These are phyloP conservation scores for Tenthredo livida DNA, from an alignment of 2,888 invertebrate species.

Conservation along the genomic window DNA sequence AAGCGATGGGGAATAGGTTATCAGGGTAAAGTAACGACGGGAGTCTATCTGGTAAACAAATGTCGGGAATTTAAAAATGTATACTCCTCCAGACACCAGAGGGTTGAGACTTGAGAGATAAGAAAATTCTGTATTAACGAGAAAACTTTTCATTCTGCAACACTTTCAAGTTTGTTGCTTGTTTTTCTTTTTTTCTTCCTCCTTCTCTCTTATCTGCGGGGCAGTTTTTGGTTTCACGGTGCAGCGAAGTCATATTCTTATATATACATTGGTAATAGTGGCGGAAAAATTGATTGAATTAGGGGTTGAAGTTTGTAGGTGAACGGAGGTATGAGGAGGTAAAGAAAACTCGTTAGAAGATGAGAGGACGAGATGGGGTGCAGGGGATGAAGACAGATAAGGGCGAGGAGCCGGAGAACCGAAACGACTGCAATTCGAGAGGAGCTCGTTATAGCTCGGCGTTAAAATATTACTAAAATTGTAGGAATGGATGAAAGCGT, in stretches of 20 bases:
- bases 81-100: neutral
- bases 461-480: constrained; percentile 44
- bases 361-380: neutral
- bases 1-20: constrained; percentile 50
- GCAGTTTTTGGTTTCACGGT: neutral
- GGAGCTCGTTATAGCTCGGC: constrained; percentile 36
- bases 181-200: neutral
- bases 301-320: constrained; percentile 21
- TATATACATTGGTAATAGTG: too few relatives aligned
- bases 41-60: constrained; percentile 33
- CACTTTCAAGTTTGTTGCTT: neutral
- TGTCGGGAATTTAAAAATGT: constrained; percentile 15
- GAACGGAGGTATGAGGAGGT: neutral
- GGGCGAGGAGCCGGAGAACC: neutral
- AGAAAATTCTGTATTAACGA: constrained; percentile 32
- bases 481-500: constrained; percentile 44
- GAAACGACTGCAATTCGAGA: constrained; percentile 33
- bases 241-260: neutral
- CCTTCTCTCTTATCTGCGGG: neutral
- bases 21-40: constrained; percentile 37
- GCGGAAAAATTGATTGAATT: constrained; percentile 11
- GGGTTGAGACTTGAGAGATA: neutral
- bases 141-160: constrained; percentile 15
- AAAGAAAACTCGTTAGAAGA: constrained; percentile 20
- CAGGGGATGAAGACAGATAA: constrained; percentile 14